Percentiles rank a stretch among this genome's conserved stretches.
These are phyloP conservation scores for Hyposoter dolosus DNA, from an alignment of 2,888 invertebrate genomes.

Conservation along the genomic window DNA sequence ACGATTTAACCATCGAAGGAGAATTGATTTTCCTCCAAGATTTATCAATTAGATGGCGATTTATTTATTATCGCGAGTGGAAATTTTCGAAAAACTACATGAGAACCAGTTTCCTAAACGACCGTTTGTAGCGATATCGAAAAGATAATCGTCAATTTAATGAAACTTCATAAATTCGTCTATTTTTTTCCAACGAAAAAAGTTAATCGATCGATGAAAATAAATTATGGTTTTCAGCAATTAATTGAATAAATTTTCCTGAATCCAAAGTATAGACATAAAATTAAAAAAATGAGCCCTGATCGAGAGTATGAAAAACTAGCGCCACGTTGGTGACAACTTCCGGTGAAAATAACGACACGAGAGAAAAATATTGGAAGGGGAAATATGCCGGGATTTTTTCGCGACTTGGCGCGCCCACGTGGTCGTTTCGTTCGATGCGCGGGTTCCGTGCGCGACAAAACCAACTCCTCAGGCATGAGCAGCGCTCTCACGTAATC, in stretches of 20 bases:
- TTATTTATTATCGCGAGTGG: background rate
- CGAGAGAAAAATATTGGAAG: background rate
- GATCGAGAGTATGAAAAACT: background rate
- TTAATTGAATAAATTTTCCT: background rate
- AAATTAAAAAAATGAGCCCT: background rate
- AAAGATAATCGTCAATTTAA: too few relatives aligned
- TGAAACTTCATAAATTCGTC: too few relatives aligned
- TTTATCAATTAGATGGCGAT: background rate
- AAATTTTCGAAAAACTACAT: background rate
- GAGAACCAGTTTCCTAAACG: background rate
- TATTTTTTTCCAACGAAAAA: too few relatives aligned
- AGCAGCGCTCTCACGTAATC: conserved; percentile 37
- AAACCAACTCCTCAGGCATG: background rate
- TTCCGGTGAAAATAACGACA: conserved; percentile 55
- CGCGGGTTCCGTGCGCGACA: conserved; percentile 1
- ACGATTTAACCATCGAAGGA: background rate
- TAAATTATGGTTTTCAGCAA: background rate
- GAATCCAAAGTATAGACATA: background rate
- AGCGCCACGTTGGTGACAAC: conserved; percentile 65
- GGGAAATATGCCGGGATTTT: conserved; percentile 30
- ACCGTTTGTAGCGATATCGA: too few relatives aligned
- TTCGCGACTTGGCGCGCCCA: conserved; percentile 61
- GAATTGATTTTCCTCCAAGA: background rate
- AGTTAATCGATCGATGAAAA: background rate
- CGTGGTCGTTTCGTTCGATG: conserved; percentile 53